Evolutionary conservation across 2,888 invertebrate genomes (phyloP).

Genomic region (Ecdyonurus torrentis): DNA sequence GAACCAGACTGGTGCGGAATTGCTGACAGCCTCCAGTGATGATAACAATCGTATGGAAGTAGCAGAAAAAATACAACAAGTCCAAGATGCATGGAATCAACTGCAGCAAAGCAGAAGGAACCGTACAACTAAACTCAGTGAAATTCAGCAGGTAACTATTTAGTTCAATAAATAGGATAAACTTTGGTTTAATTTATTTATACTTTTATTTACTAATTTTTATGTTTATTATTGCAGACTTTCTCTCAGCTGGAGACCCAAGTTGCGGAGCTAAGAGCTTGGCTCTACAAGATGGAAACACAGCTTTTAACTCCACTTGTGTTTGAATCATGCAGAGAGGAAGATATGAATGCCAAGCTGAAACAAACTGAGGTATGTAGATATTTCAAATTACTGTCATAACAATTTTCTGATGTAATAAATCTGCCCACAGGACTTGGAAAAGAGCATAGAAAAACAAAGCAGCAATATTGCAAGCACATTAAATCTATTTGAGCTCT

Average conservation of each 20-base stretch:
- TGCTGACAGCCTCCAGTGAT: slow-evolving; percentile 44
- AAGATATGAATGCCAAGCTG: slow-evolving; percentile 47
- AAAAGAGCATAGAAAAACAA: slow-evolving; percentile 56
- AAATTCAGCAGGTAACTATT: slow-evolving; percentile 22
- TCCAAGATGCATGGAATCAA: slow-evolving; percentile 51
- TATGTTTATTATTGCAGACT: slow-evolving; percentile 37
- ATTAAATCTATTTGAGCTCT: slow-evolving; percentile 58
- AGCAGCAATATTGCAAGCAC: slow-evolving; percentile 63
- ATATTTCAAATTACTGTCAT: neutral
- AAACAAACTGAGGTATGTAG: slow-evolving; percentile 41
- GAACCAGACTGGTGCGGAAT: slow-evolving; percentile 42
- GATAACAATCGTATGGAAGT: slow-evolving; percentile 40
- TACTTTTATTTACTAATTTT: neutral
- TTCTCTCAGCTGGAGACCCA: slow-evolving; percentile 51
- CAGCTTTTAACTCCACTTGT: slow-evolving; percentile 48
- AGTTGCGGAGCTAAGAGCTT: slow-evolving; percentile 50
- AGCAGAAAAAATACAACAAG: slow-evolving; percentile 35
- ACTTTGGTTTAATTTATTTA: neutral
- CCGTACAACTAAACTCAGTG: slow-evolving; percentile 51
- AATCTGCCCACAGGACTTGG: slow-evolving; percentile 39
- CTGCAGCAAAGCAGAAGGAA: slow-evolving; percentile 45
- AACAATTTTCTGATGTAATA: slow-evolving; percentile 3
- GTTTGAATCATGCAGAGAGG: slow-evolving; percentile 46
- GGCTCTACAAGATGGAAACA: slow-evolving; percentile 54
- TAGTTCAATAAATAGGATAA: neutral